Base-by-base conservation (phyloP, 2,113 vertebrate genomes). In the Chaenogobius annularis region DNA sequence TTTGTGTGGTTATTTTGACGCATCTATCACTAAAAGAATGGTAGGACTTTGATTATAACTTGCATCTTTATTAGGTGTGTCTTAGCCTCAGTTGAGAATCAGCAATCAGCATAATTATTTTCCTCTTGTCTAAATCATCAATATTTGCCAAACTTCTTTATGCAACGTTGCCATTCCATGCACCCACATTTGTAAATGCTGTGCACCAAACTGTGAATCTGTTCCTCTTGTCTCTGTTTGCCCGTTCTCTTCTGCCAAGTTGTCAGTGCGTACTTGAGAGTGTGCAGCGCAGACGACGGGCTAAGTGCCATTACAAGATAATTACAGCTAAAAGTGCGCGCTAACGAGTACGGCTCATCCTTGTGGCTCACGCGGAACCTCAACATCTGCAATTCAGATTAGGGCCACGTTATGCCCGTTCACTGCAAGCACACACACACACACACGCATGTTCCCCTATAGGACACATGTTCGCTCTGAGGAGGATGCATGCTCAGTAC, bases 271-370 rank as follows among this genome's bases (percentile, higher is more conserved):
- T 23, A 10, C 12, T 12, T 73, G 61, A 52, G 50, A 19, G 50
- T 48, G 11, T 79, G 68, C 78, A 50, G 40, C 65, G 81, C 77
- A 83, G 81, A 64, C 80, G 86, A 86, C 79, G 82, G 85, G 81
- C 79, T 81, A 82, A 88, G 87, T 83, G 80, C 88, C 85, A 87
- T 86, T 87, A 88, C 68, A 66, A 73, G 84, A 90, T 89, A 89
- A 91, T 90, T 88, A 85, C 75, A 74, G 83, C 84, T 84, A 85
- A 87, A 88, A 87, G 81, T 85, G 82, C 75, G 58, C 72, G 73
- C 81, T 83, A 87, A 91, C 67, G 70, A 88, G 81, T 64, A 70
- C 3, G 37, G 69, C 80, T 87, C 80, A 86, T 88, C 85, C 80
- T 81, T 70, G 58, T 15, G 62, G 62, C n/a, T 75, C 78, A 84